Evolutionary conservation across 2,113 vertebrate species (phyloP), one percentile per base, ranked within the genome.

Genomic region (Piaya cayana): DNA sequence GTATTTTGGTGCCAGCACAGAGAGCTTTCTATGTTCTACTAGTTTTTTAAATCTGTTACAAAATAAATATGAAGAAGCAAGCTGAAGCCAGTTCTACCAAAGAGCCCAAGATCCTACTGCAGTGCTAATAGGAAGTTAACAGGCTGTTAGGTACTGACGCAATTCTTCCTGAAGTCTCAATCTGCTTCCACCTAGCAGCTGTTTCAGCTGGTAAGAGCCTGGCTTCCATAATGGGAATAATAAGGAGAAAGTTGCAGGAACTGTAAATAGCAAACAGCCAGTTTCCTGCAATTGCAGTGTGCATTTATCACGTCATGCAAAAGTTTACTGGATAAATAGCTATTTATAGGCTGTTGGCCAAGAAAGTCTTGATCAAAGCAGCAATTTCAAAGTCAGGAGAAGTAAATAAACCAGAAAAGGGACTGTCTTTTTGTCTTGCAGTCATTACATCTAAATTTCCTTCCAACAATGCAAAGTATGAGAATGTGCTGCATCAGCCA

Each of bases 321-420:
- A 90, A 92, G 58, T 34, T 30, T 72, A 81, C 36, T 34, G 36
- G 45, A 64, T 65, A 92, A 88, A 88, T 81, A 63, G 39, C 47
- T 82, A 86, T 79, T 86, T 86, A 82, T 32, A 68, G 64, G 77
- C 79, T 81, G 60, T 36, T 84, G 60, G 93, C 94, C 93, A 96
- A 92, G 79, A 68, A 81, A 43, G 77, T 82, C n/a, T 43, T 60
- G 82, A 93, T 90, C 88, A 94, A 95, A 95, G 72, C 77, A 90
- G 53, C 30, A 15, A 19, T 76, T 95, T 91, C 93, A 92, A 92
- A 96, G 84, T 50, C 63, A 32, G 32, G 12, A 87, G 84, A 65
- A 82, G 36, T 70, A 86, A 78, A 91, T 60, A 80, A 83, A 84
- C 50, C 0, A 3, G 58, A 68, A 88, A 88, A 90, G 49, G 36